Evolutionary conservation across 2,797 vertebrate genomes (phyloP).

Genomic region (Austrolebias charrua): DNA sequence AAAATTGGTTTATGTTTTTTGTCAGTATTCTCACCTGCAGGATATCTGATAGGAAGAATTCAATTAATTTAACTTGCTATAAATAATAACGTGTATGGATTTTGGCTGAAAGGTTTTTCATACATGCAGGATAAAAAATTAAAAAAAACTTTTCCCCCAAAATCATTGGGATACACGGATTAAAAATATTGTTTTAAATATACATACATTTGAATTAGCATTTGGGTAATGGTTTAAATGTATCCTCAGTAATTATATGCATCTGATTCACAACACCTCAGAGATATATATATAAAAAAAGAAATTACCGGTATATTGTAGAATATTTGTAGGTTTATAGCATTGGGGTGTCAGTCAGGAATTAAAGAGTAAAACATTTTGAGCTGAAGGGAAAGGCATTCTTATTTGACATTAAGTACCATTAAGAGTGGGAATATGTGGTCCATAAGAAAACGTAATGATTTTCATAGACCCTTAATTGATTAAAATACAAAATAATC

Average conservation of each 20-base stretch:
- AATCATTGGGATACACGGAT: too few species aligned
- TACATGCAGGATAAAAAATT: too few species aligned
- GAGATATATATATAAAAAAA: too few species aligned
- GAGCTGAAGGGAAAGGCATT: neutral
- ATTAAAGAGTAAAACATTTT: neutral
- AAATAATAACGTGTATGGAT: slow-evolving; percentile 14
- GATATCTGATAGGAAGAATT: neutral
- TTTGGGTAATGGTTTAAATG: too few species aligned
- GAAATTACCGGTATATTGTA: too few species aligned
- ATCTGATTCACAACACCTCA: neutral
- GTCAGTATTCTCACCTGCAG: too few species aligned
- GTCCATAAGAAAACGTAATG: neutral
- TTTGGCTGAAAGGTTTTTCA: neutral
- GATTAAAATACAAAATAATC: neutral
- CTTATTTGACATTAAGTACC: neutral
- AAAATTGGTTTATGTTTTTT: too few species aligned
- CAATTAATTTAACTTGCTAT: slow-evolving; percentile 2
- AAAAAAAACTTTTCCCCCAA: too few species aligned
- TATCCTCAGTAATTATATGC: too few species aligned
- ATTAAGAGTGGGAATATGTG: too few species aligned
- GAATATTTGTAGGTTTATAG: neutral
- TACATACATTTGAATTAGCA: too few species aligned
- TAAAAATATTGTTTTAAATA: too few species aligned
- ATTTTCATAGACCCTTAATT: neutral
- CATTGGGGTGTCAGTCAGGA: neutral